A percentile compares a stretch with the other conserved stretches of the same genome.
These are phyloP conservation scores for Oceanodroma tethys DNA, from an alignment of 2,113 vertebrate genomes.

Conservation along the genomic window DNA sequence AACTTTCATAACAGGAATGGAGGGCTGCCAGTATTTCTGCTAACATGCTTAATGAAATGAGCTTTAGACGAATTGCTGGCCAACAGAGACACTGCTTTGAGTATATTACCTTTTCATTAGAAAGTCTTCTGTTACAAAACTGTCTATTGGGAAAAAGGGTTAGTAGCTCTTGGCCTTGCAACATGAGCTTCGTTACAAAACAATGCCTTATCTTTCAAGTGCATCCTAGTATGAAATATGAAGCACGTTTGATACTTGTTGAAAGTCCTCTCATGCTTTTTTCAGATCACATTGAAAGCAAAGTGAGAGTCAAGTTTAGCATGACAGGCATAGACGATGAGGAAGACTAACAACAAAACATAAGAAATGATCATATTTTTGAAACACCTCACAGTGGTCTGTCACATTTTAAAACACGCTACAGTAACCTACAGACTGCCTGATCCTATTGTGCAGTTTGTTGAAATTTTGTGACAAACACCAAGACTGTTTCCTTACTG, in stretches of 20 bases:
- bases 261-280: background rate
- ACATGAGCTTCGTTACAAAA: background rate
- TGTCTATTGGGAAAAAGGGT: background rate
- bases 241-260: background rate
- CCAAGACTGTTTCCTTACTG: background rate
- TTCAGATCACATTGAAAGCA: background rate
- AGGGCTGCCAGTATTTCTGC: background rate
- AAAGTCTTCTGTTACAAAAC: background rate
- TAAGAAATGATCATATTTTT: background rate
- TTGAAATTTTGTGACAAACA: background rate
- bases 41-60: background rate
- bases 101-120: background rate
- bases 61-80: background rate
- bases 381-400: background rate
- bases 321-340: background rate
- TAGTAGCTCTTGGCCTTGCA: background rate
- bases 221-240: background rate
- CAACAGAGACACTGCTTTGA: background rate
- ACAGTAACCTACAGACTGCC: background rate
- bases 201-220: background rate
- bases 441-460: background rate
- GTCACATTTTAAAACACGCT: background rate
- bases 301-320: background rate
- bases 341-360: background rate
- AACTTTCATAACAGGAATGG: background rate